Percentiles rank a stretch among this genome's conserved stretches.
These are phyloP conservation scores for Podarcis lilfordi DNA, from an alignment of 2,797 vertebrate species.

Conservation along the genomic window DNA sequence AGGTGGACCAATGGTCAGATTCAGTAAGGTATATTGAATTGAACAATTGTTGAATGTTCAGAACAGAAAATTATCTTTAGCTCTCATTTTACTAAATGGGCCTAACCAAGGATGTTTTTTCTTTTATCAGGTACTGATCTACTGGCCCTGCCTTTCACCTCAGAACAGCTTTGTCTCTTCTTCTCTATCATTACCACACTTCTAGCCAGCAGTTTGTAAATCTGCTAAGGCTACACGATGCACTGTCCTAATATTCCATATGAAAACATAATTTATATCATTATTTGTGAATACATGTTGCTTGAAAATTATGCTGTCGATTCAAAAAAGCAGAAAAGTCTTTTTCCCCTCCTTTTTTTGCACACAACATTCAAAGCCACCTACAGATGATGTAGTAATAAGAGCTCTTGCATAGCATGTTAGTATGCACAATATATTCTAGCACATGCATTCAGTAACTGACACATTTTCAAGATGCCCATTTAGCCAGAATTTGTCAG, in stretches of 20 bases:
- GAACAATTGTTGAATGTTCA: constrained; percentile 4
- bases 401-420: constrained; percentile 60
- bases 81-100: not conserved
- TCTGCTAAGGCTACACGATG: not conserved
- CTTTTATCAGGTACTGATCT: not conserved
- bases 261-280: not conserved
- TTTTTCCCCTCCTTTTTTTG: not conserved
- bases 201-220: not conserved
- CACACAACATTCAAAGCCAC: constrained; percentile 68
- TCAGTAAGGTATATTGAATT: not conserved
- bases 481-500: constrained; percentile 56
- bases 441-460: constrained; percentile 54
- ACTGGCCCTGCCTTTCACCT: not conserved
- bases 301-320: constrained; percentile 48
- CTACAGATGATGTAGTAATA: constrained; percentile 49
- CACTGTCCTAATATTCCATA: not conserved
- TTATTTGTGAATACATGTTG: constrained; percentile 18
- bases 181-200: constrained; percentile 47
- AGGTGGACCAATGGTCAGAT: not conserved
- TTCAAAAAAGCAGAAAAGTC: constrained; percentile 43
- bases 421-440: constrained; percentile 63
- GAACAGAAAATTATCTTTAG: not conserved
- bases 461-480: constrained; percentile 27
- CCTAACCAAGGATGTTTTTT: not conserved
- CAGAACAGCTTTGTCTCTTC: not conserved